Base-by-base conservation (phyloP, 2,113 vertebrate species). In the Hirundichthys speculiger region DNA sequence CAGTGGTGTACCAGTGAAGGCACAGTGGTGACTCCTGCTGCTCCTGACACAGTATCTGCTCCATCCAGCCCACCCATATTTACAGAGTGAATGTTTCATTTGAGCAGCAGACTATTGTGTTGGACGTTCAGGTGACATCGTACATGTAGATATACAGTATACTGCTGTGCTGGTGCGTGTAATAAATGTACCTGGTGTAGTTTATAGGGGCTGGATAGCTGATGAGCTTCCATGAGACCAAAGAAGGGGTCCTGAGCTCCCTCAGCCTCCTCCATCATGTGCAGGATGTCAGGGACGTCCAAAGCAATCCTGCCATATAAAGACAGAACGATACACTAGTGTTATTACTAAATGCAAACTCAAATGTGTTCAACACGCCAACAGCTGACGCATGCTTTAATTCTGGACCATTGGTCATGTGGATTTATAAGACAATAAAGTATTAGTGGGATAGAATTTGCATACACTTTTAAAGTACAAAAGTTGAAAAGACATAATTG, bases 161-260 rank as follows among this genome's bases (percentile, higher is more conserved):
- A 13, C 15, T 20, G 14, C 11, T 62, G 21, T n/a, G 21, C 8
- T 8, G 8, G 12, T 50, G 41, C 51, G 1, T 24, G 1, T 14
- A 10, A 4, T 21, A 27, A 14, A 46, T 34, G 22, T 64, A 94
- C 93, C 92, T 91, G 91, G 56, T 85, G 85, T 48, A 91, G 86
- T 46, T 69, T 60, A 2, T 68, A 73, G 41, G 94, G 94, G 47
- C 91, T 92, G 14, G 92, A 92, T 15, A 93, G 83, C 3, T 78
- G 40, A 2, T 83, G 79, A 55, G 87, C 64, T 1, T 78, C 81
- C 92, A 95, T 94, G 65, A 90, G 62, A 24, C 94, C 94, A 55
- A 95, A 95, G 78, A 95, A 96, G 0, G 94, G 94, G 55, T 94
- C 92, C 25, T 91, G 92, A 5, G 94, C 93, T 63, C 90, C 87